Conservation (phyloP, 2,113 vertebrate species). For the Grammomys surdaster region DNA sequence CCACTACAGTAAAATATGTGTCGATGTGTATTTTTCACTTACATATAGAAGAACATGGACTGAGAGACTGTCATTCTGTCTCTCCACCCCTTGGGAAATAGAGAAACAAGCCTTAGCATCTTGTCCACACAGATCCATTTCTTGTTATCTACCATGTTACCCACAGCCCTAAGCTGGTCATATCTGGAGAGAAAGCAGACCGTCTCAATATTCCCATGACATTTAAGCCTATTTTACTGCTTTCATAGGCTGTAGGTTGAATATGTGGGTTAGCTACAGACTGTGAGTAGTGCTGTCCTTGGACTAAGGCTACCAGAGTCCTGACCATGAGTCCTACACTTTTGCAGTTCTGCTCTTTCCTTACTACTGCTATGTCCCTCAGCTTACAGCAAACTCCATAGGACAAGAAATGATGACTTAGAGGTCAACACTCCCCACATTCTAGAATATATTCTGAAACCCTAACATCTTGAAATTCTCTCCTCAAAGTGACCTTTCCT, state of each 20-base stretch:
- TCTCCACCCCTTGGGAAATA: background rate
- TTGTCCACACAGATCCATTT: background rate
- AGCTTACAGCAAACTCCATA: background rate
- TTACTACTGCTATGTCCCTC: background rate
- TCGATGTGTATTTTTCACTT: background rate
- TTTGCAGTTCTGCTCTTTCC: background rate
- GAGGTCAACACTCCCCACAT: background rate
- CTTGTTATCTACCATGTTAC: background rate
- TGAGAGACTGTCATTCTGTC: background rate
- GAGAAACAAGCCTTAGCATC: background rate
- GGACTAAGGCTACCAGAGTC: background rate
- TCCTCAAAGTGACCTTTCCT: background rate
- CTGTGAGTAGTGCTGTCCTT: background rate
- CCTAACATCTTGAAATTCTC: background rate
- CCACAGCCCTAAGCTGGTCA: background rate
- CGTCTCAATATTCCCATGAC: background rate
- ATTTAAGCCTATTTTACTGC: background rate
- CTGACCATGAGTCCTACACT: rapidly evolving
- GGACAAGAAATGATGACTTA: background rate
- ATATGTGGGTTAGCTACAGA: background rate
- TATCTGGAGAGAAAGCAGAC: background rate
- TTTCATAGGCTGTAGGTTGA: background rate
- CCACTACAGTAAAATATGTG: background rate
- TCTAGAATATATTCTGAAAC: background rate
- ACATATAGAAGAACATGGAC: background rate